Conservation (phyloP, 2,113 vertebrate species). For the Psittacara wagleri region DNA sequence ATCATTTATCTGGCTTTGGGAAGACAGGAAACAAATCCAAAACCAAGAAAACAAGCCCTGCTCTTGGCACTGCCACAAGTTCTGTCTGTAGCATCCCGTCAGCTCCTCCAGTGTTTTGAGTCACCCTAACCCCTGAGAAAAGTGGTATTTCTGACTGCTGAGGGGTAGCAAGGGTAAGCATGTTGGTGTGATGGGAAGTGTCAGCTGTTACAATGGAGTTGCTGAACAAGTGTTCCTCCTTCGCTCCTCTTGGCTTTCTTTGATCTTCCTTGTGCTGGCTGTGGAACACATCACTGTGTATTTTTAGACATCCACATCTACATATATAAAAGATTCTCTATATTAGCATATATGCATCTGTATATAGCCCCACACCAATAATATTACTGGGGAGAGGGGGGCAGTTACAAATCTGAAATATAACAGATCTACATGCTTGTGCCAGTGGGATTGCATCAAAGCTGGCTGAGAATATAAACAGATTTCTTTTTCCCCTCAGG, state of each 20-base stretch:
- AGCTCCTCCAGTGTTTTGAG: neutral
- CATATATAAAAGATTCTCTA: neutral
- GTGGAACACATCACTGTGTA: neutral
- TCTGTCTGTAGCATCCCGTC: neutral
- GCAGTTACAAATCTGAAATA: neutral
- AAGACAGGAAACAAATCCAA: neutral
- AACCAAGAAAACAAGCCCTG: neutral
- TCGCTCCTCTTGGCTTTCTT: neutral
- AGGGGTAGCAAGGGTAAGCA: neutral
- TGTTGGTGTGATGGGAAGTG: accelerated
- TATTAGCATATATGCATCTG: neutral
- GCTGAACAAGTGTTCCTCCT: neutral
- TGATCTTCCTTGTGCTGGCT: neutral
- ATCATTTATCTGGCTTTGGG: neutral
- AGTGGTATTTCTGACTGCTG: neutral
- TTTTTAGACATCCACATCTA: neutral
- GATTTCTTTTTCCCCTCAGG: neutral
- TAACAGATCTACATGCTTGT: neutral
- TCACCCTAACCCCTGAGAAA: neutral
- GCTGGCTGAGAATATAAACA: neutral
- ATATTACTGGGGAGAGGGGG: neutral
- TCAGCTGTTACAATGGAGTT: neutral
- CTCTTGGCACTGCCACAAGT: accelerated
- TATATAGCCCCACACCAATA: neutral
- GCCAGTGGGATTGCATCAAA: neutral